Evolutionary conservation across 1,140 invertebrate species (phyloP).

Genomic region (Pseudomyrmex gracilis): DNA sequence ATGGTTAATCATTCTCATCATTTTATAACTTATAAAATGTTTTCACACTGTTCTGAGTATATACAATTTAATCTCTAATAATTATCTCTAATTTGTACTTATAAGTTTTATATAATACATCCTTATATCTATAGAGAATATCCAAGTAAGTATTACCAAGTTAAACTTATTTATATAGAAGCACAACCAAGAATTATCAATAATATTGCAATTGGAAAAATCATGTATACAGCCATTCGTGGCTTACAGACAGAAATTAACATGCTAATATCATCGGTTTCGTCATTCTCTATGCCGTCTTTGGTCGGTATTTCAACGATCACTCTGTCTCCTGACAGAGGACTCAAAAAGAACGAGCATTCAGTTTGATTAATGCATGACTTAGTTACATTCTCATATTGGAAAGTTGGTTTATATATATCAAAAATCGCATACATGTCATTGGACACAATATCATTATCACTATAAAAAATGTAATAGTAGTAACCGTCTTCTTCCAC

Average conservation of each 20-base stretch:
- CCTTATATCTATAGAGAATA: neutral
- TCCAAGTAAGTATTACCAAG: neutral
- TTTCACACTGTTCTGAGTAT: too few species aligned
- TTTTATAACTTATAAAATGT: too few species aligned
- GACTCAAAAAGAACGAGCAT: slow-evolving; percentile 89
- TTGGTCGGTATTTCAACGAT: slow-evolving; percentile 93
- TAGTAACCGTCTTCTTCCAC: slow-evolving; percentile 92
- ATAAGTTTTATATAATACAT: too few species aligned
- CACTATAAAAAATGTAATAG: slow-evolving; percentile 95
- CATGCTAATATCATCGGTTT: slow-evolving; percentile 88
- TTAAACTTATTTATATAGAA: slow-evolving; percentile 85
- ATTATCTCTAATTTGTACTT: too few species aligned
- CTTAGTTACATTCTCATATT: slow-evolving; percentile 90
- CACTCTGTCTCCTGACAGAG: slow-evolving; percentile 91
- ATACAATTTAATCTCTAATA: too few species aligned
- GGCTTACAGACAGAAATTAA: slow-evolving; percentile 91
- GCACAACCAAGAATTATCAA: slow-evolving; percentile 91
- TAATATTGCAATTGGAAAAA: slow-evolving; percentile 91
- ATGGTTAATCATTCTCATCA: too few species aligned
- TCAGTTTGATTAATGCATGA: slow-evolving; percentile 91
- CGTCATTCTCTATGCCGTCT: slow-evolving; percentile 91
- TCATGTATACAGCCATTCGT: slow-evolving; percentile 90
- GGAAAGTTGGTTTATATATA: slow-evolving; percentile 93
- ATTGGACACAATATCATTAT: slow-evolving; percentile 92
- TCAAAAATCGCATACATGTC: slow-evolving; percentile 93